A percentile compares a stretch with the other conserved stretches of the same genome.
These are phyloP conservation scores for Sus scrofa DNA, from an alignment of 2,113 vertebrate genomes.

Conservation along the genomic window T2T-Sscrofa CM000829.6:59813001-59813500, in stretches of 20 bases:
- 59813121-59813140: not conserved
- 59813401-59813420: conserved; percentile 60
- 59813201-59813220: not conserved
- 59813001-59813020: not conserved
- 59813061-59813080: not conserved
- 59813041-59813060: not conserved
- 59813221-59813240: not conserved
- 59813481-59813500: not conserved
- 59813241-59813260: not conserved
- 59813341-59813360: conserved; percentile 3
- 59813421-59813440: not conserved
- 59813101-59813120: not conserved
- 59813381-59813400: conserved; percentile 60
- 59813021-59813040: not conserved
- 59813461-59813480: conserved; percentile 52
- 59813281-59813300: not conserved
- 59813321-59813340: not conserved
- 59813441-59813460: conserved; percentile 56
- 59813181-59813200: not conserved
- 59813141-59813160: conserved; percentile 18
- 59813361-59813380: conserved; percentile 58
- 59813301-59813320: not conserved
- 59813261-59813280: not conserved
- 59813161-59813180: conserved; percentile 36
- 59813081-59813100: conserved; percentile 2